A percentile compares a stretch with the other conserved stretches of the same genome.
Evolutionary conservation across 1,140 invertebrate genomes (phyloP).

Genomic region (Drosophila rufa): DNA sequence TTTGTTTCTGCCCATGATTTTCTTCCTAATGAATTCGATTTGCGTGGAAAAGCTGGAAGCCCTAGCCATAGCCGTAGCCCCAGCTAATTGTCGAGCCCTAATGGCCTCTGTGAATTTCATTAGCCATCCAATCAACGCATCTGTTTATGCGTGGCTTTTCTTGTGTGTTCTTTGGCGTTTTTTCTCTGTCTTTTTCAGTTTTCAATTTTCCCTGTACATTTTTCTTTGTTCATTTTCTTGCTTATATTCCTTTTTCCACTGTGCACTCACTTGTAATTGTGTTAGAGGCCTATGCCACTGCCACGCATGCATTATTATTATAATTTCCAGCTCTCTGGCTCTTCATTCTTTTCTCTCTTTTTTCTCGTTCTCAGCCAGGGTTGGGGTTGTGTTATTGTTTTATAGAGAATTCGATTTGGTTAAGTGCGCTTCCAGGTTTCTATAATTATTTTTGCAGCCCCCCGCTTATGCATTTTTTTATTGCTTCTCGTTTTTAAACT

Average conservation of each 20-base stretch:
- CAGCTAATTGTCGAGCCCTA: constrained; percentile 48
- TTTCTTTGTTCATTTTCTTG: constrained; percentile 27
- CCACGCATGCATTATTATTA: constrained; percentile 82
- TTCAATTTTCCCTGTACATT: constrained; percentile 33
- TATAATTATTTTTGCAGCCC: constrained; percentile 31
- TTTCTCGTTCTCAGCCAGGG: constrained; percentile 24
- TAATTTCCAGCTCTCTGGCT: constrained; percentile 58
- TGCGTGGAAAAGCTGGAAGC: constrained; percentile 45
- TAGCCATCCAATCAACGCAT: constrained; percentile 55
- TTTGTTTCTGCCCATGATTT: constrained; percentile 27
- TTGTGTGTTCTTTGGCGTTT: constrained; percentile 34
- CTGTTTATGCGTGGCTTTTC: constrained; percentile 58
- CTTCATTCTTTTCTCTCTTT: constrained; percentile 38
- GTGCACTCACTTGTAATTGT: constrained; percentile 72
- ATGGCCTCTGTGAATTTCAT: constrained; percentile 74
- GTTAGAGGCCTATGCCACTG: constrained; percentile 73
- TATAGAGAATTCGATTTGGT: constrained; percentile 79
- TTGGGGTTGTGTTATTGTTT: constrained; percentile 66
- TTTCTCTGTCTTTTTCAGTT: constrained; percentile 25
- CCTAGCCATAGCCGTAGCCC: neutral
- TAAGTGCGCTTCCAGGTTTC: constrained; percentile 70
- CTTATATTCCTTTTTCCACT: constrained; percentile 15
- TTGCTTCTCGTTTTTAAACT: constrained; percentile 60
- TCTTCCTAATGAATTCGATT: constrained; percentile 39
- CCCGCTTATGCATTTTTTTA: constrained; percentile 1